Evolutionary conservation across 2,888 invertebrate genomes (phyloP), one percentile per base, ranked within the genome.

Genomic region (Halocaridina rubra): DNA sequence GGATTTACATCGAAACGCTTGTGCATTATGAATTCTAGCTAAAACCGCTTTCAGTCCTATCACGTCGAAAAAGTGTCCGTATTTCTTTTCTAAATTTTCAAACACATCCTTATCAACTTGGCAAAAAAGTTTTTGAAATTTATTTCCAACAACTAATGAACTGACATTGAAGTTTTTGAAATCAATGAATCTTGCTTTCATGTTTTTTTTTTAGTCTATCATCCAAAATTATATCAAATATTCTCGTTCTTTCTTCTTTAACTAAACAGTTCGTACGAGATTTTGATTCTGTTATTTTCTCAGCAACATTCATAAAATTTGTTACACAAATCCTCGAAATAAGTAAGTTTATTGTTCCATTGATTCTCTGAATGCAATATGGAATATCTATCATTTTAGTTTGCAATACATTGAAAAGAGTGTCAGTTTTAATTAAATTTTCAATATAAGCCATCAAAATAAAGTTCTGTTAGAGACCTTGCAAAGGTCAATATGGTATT

Each of bases 11-110:
- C 32, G 7, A 71, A 3, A 71, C 71, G 19, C 71, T 61, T 61
- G 30, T 27, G 32, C 32, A 71, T 27, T 77, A n/a, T 77, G 64
- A 77, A 77, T 77, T 77, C 64, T 61, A 61, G 64, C 61, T 61
- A 77, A 69, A 77, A 69, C 78, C 0, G 78, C 64, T 69, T 77
- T 77, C 71, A 29, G 71, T 71, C 2, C 2, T 0, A 32, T 71
- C 29, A 71, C 19, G 71, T 0, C 24, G 71, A 71, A 29, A 2
- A 27, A 27, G 24, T 29, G 22, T 29, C 4, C 2, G 0, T 30
- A 71, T 27, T 71, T 71, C 30, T 4, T 1, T 71, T 30, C 3
- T 24, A 27, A 29, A 13, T 19, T 69, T 64, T 64, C 29, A 24
- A 24, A 71, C 29, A 1, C 30, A 27, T 71, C 71, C 32, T 29